Percentiles rank a stretch among this genome's conserved stretches.
Evolutionary conservation across 2,797 vertebrate genomes (phyloP).

Genomic region (Tiaroga cobitis): DNA sequence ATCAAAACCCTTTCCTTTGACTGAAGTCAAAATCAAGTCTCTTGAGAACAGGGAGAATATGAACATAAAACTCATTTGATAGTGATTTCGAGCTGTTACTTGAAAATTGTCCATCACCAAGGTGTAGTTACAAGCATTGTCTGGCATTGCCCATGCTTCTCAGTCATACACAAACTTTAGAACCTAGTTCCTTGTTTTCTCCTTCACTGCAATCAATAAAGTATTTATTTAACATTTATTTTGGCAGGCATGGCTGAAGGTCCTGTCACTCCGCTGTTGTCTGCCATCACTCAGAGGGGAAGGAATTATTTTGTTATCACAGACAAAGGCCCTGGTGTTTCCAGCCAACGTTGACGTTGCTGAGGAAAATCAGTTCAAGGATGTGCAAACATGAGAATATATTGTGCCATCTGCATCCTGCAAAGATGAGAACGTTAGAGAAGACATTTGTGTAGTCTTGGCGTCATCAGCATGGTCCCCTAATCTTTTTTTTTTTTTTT

Average conservation of each 20-base stretch:
- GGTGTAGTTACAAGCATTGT: not conserved
- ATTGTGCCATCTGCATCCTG: not conserved
- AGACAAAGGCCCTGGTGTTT: constrained; percentile 76
- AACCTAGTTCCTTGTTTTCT: not conserved
- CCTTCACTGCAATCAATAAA: not conserved
- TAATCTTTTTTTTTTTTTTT: not conserved
- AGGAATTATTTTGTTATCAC: constrained; percentile 91
- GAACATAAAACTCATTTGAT: not conserved
- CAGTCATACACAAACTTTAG: not conserved
- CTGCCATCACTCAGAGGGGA: constrained; percentile 88
- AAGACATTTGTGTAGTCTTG: not conserved
- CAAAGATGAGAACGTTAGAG: not conserved
- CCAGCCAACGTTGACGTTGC: constrained; percentile 49
- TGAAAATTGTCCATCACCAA: not conserved
- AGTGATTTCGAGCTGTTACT: not conserved
- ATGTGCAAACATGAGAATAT: not conserved
- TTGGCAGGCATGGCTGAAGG: constrained; percentile 87
- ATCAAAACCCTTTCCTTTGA: not conserved
- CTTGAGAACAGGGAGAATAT: not conserved
- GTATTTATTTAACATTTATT: constrained; percentile 22
- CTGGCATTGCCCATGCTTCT: not conserved
- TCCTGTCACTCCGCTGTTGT: constrained; percentile 89
- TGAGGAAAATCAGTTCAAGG: not conserved
- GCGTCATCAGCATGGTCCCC: not conserved
- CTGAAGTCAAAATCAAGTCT: not conserved